phyloP scores from a whole-genome alignment of 2,888 invertebrate genomes.

The Rotaria macrura region DNA sequence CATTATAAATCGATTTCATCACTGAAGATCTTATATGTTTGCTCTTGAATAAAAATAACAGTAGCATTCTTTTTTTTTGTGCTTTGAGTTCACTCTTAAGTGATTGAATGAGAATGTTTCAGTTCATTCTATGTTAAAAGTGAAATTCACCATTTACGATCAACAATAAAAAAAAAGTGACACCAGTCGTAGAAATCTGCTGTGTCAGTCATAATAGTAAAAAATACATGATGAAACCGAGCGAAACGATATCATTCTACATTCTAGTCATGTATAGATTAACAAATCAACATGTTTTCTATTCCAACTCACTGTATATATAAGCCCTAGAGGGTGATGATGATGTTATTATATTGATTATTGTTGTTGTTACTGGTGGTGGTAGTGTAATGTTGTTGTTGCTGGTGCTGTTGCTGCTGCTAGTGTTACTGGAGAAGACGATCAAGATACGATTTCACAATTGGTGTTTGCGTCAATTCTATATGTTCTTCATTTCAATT shows the following conservation, averaged over 20 bases:
- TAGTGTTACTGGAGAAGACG: background rate
- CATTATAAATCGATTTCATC: conserved; percentile 7
- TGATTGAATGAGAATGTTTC: background rate
- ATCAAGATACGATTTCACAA: background rate
- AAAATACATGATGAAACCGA: background rate
- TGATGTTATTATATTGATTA: too few relatives aligned
- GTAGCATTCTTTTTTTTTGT: background rate
- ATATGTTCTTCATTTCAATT: background rate
- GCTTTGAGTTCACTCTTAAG: background rate
- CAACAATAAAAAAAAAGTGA: background rate
- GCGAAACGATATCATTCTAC: background rate
- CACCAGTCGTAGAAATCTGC: background rate
- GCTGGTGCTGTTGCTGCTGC: background rate
- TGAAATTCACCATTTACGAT: too few relatives aligned
- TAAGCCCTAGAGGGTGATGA: background rate
- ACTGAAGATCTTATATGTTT: background rate
- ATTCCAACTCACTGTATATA: background rate
- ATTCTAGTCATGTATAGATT: background rate
- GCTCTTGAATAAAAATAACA: background rate
- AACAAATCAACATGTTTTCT: background rate
- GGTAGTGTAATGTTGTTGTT: background rate
- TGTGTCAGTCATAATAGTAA: background rate
- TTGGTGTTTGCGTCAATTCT: background rate
- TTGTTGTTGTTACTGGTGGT: too few relatives aligned
- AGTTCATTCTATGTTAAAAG: background rate